A percentile compares a stretch with the other conserved stretches of the same genome.
Conservation (phyloP, 2,113 vertebrate species). For the Dromiciops gliroides region DNA sequence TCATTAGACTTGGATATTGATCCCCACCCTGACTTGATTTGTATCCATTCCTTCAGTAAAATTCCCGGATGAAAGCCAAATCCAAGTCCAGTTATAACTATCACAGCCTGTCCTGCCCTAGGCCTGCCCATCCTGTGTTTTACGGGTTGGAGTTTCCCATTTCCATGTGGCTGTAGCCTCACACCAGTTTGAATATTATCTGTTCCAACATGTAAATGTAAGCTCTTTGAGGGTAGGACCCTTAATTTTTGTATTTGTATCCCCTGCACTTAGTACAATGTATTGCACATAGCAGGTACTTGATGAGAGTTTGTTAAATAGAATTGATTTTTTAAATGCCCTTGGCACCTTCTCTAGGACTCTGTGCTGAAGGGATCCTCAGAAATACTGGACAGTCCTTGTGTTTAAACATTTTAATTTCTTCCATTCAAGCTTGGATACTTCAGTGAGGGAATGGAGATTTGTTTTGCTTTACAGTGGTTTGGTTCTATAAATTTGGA, state of each 20-base stretch:
- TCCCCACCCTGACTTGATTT: background rate
- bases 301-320: background rate
- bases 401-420: background rate
- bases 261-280: background rate
- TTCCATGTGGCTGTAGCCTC: background rate
- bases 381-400: background rate
- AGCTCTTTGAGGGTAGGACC: background rate
- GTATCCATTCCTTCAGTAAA: background rate
- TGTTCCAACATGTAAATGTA: background rate
- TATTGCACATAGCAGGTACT: background rate
- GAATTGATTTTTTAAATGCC: background rate
- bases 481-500: slow-evolving; percentile 1
- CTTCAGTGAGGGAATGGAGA: background rate
- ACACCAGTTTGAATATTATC: background rate
- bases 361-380: background rate
- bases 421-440: background rate
- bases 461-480: background rate
- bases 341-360: background rate
- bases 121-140: background rate
- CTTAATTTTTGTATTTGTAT: background rate
- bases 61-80: background rate
- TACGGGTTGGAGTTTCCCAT: background rate
- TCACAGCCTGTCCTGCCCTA: background rate
- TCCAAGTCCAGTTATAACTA: background rate
- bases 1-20: background rate